Conservation (phyloP, 2,113 vertebrate genomes). For the Paracanthobrama guichenoti region DNA sequence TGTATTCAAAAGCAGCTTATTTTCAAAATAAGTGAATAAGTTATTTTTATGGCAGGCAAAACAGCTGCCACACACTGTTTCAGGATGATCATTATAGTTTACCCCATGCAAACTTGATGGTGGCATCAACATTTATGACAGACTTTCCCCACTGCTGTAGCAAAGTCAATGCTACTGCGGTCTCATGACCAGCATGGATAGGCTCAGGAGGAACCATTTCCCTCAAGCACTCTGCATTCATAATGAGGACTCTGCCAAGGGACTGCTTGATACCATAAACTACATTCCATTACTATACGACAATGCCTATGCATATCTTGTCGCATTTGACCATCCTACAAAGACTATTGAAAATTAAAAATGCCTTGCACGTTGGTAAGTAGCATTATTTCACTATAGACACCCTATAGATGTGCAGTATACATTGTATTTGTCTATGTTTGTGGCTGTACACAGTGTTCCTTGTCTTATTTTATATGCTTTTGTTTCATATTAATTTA, state of each 20-base stretch:
- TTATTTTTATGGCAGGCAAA: neutral
- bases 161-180: neutral
- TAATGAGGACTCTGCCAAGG: neutral
- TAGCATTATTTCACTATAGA: too few species aligned
- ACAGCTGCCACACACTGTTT: slow-evolving; percentile 18
- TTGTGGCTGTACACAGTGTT: too few species aligned
- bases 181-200: neutral
- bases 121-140: slow-evolving; percentile 9
- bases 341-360: neutral
- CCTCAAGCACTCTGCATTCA: neutral
- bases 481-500: too few species aligned
- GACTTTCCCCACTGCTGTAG: neutral
- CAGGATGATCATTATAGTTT: neutral
- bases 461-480: too few species aligned
- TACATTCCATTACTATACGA: neutral
- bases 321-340: neutral
- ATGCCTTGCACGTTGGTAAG: too few species aligned
- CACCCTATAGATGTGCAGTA: too few species aligned
- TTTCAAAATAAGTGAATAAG: neutral
- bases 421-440: too few species aligned
- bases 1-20: slow-evolving; percentile 7
- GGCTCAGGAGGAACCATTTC: neutral
- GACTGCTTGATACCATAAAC: neutral
- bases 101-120: neutral
- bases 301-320: neutral